A percentile compares a stretch with the other conserved stretches of the same genome.
phyloP scores from a whole-genome alignment of 37 sponge, comb jelly and placozoan species.

The Beroe forskalii region DNA sequence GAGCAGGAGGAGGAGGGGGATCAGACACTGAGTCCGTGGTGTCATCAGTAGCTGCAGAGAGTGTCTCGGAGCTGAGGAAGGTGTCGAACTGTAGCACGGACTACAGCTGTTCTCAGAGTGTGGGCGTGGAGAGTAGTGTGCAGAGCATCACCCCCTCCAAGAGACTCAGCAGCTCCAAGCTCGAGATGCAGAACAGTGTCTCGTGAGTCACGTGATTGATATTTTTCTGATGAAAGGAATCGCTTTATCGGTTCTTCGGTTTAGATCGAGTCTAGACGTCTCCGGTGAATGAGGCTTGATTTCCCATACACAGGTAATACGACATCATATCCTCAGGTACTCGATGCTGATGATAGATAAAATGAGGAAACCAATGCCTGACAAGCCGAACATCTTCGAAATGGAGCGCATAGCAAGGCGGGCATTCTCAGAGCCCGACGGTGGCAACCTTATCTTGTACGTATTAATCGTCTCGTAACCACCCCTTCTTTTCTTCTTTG shows the following conservation, averaged over 20 bases:
- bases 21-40: conserved; percentile 1
- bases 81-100: background rate
- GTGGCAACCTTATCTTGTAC: conserved; percentile 33
- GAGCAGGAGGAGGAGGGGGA: too few relatives aligned
- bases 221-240: too few relatives aligned
- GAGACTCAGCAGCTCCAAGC: background rate
- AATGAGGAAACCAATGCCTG: background rate
- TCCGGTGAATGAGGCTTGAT: too few relatives aligned
- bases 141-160: background rate
- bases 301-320: too few relatives aligned
- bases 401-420: conserved; percentile 27
- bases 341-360: conserved; percentile 38
- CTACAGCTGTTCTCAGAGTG: background rate
- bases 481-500: too few relatives aligned
- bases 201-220: too few relatives aligned
- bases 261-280: too few relatives aligned
- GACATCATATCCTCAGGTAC: too few relatives aligned
- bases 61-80: background rate
- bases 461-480: too few relatives aligned
- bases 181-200: background rate
- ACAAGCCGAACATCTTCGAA: conserved; percentile 20
- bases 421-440: conserved; percentile 37
- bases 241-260: too few relatives aligned
- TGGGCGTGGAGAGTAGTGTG: background rate
- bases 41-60: background rate